phyloP scores from a whole-genome alignment of 2,888 invertebrate species.

The Athrips mouffetella region DNA sequence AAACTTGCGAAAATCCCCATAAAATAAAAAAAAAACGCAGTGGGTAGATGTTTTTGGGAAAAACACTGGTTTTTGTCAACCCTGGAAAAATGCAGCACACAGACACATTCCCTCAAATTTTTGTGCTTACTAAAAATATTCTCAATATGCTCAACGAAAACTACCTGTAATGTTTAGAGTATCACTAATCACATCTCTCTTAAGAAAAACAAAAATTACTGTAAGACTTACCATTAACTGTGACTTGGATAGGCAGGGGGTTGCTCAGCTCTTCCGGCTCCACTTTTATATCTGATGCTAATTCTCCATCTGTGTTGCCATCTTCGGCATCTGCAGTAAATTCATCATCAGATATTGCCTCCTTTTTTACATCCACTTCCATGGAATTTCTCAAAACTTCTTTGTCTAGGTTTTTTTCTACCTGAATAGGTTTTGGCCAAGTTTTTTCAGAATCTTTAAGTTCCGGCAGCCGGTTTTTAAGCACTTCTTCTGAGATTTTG shows the following conservation, averaged over 20 bases:
- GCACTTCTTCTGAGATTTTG: conserved; percentile 37
- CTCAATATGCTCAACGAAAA: too few species aligned
- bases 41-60: too few species aligned
- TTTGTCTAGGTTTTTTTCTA: conserved; percentile 45
- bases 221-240: conserved; percentile 40
- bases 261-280: conserved; percentile 57
- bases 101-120: too few species aligned
- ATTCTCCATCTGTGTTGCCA: conserved; percentile 23
- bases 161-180: too few species aligned
- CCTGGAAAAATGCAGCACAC: too few species aligned
- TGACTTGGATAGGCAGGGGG: conserved; percentile 35
- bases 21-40: too few species aligned
- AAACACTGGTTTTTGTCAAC: too few species aligned
- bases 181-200: too few species aligned
- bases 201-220: not conserved
- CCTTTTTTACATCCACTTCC: conserved; percentile 58
- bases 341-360: conserved; percentile 57
- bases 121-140: too few species aligned
- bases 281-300: conserved; percentile 54
- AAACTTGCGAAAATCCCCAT: too few species aligned
- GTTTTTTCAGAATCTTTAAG: conserved; percentile 28
- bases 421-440: conserved; percentile 65
- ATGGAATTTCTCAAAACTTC: conserved; percentile 32
- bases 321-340: conserved; percentile 26
- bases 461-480: conserved; percentile 30